Base-by-base conservation (phyloP, 1,140 invertebrate genomes). In the Bradysia coprophila region DNA sequence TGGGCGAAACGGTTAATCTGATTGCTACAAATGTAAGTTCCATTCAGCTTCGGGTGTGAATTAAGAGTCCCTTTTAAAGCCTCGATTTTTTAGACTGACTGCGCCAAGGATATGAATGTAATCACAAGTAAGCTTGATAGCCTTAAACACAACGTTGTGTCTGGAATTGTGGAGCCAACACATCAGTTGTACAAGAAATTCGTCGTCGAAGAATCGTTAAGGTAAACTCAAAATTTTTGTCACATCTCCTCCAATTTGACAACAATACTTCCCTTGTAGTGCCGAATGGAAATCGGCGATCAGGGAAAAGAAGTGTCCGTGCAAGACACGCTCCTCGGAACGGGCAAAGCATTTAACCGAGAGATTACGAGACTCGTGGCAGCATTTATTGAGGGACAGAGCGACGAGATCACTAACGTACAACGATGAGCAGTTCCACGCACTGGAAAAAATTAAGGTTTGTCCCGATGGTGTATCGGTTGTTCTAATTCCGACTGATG, bases 341-440 rank as follows among this genome's bases (percentile, higher is more conserved):
- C 73, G 75, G 51, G 81, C 81, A 2, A 64, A 75, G 44, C 78
- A 82, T 22, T 69, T 84, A 38, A 80, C 86, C 1, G 76, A 81
- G 40, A 71, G 83, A 44, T 62, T 92, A 44, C 66, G 85, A 24
- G 87, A 91, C 50, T 88, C 86, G 1, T 93, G 89, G 88, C 87
- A 91, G 62, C 84, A 90, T 68, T 67, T 92, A 38, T 69, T 90
- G 21, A 67, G 87, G 32, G 86, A 93, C 66, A 70, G 86, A 50
- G 84, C 84, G 18, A 86, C 85, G 9, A 67, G 82, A 46, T 77
- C 73, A 44, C 61, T 91, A 2, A 88, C 86, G 0, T 89, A 87
- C 57, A 90, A 92, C 56, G 88, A 93, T 63, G 88, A 92, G 62
- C 87, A 92, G 61, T 90, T 93, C 55, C 88, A 93, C 63, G 78